Evolutionary conservation across 2,888 invertebrate genomes (phyloP), one percentile per base, ranked within the genome.

Genomic region (Acanthosepion lycidas): DNA sequence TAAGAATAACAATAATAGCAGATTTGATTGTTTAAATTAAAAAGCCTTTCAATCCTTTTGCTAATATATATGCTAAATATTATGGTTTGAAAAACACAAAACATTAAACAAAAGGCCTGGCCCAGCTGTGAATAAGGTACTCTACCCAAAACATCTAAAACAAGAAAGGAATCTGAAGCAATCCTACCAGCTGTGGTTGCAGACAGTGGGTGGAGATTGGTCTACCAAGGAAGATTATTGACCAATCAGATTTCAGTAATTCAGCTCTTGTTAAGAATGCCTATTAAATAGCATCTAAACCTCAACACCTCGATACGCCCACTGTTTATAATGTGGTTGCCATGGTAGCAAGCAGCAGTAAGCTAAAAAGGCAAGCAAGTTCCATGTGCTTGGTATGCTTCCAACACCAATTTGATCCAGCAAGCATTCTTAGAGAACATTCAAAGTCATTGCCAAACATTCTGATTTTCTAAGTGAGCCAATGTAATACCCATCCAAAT

Each of bases 341-440:
- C n/a, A 78, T 78, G 78, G 78, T n/a, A 78, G 78, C n/a, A 78
- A n/a, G 78, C 78, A 33, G 78, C 33, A 78, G 33, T n/a, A 78
- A 78, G n/a, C 78, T 78, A 78, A 78, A 78, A 78, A n/a, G 78
- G 78, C 78, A 78, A 78, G n/a, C n/a, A 78, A 78, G 18, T 6
- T n/a, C 78, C 78, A 78, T 78, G 78, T 78, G 78, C 78, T 78
- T 78, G 78, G 78, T 78, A 78, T n/a, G 78, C 78, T 78, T 78
- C 78, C 78, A 78, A 78, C 18, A 18, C n/a, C n/a, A 15, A 78
- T n/a, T 33, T n/a, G 78, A 78, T 33, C n/a, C 33, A 78, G 78
- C 78, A 78, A 78, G 78, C 78, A 78, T 78, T 78, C 78, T 78
- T 78, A n/a, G 12, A 78, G 78, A 33, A n/a, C 78, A 78, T 78